phyloP scores from a whole-genome alignment of 2,113 vertebrate species.

The Petaurus breviceps region DNA sequence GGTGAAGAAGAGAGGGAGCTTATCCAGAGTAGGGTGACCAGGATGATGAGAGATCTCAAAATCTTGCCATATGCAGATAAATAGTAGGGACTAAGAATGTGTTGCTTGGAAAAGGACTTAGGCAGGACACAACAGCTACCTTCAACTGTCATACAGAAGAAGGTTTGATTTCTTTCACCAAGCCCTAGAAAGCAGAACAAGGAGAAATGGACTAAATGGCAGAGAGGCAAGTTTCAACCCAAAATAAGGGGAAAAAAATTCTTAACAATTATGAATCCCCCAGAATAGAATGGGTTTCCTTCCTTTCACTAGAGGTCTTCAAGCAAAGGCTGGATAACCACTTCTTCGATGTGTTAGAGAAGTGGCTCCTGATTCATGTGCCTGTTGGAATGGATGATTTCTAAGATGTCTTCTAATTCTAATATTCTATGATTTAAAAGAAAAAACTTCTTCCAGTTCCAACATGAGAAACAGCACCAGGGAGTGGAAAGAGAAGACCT shows the following conservation, averaged over 20 bases:
- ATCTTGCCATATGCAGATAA: not conserved
- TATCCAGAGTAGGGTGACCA: not conserved
- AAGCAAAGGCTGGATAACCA: not conserved
- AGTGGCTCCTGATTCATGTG: no score
- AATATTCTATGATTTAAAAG: no score
- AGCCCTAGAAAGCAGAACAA: not conserved
- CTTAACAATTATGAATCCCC: not conserved
- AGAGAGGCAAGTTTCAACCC: not conserved
- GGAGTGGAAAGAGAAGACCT: not conserved
- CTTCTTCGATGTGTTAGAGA: not conserved
- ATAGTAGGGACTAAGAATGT: not conserved
- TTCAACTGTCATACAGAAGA: not conserved
- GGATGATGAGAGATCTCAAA: not conserved
- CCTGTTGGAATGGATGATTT: no score
- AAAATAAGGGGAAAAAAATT: not conserved
- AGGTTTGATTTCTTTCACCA: not conserved
- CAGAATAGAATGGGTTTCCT: not conserved
- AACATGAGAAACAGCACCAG: not conserved
- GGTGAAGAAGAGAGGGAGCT: not conserved
- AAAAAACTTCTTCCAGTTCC: not conserved
- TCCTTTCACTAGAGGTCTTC: not conserved
- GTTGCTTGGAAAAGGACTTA: not conserved
- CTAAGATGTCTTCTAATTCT: no score
- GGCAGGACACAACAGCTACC: not conserved
- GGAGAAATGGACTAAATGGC: not conserved